Percentiles rank a stretch among this genome's conserved stretches.
These are phyloP conservation scores for Onchidella celtica DNA, from an alignment of 2,888 invertebrate species.

Conservation along the genomic window DNA sequence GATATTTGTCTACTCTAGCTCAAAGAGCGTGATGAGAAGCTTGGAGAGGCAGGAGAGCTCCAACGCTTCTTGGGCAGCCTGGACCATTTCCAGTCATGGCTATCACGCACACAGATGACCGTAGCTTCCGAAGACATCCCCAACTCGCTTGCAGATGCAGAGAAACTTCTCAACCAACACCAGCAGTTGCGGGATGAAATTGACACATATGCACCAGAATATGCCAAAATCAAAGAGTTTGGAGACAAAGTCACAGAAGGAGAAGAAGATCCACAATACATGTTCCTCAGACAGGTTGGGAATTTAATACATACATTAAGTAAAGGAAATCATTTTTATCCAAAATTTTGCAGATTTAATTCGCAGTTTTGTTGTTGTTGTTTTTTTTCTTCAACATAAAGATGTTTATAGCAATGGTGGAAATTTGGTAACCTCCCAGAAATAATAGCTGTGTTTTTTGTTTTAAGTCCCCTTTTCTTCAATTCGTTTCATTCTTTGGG, in stretches of 20 bases:
- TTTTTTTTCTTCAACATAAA: no score
- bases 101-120: slow-evolving; percentile 99
- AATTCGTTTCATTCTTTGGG: no score
- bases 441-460: no score
- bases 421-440: no score
- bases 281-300: slow-evolving; percentile 96
- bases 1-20: slow-evolving; percentile 84
- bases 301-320: no score
- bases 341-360: no score
- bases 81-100: slow-evolving; percentile 99
- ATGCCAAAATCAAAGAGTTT: slow-evolving; percentile 99
- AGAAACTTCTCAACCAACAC: slow-evolving; percentile 97
- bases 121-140: slow-evolving; percentile 80
- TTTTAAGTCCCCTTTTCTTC: no score
- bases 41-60: slow-evolving; percentile 99
- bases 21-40: slow-evolving; percentile 97
- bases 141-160: slow-evolving; percentile 87
- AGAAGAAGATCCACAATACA: slow-evolving; percentile 98
- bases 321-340: no score
- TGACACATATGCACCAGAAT: slow-evolving; percentile 98
- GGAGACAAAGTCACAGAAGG: slow-evolving; percentile 86
- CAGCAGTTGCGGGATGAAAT: slow-evolving; percentile 99
- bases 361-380: no score
- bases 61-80: slow-evolving; percentile 93
- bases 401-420: no score